A percentile compares a stretch with the other conserved stretches of the same genome.
Evolutionary conservation across 2,888 invertebrate species (phyloP).

Genomic region (Ceratothoa steindachneri): DNA sequence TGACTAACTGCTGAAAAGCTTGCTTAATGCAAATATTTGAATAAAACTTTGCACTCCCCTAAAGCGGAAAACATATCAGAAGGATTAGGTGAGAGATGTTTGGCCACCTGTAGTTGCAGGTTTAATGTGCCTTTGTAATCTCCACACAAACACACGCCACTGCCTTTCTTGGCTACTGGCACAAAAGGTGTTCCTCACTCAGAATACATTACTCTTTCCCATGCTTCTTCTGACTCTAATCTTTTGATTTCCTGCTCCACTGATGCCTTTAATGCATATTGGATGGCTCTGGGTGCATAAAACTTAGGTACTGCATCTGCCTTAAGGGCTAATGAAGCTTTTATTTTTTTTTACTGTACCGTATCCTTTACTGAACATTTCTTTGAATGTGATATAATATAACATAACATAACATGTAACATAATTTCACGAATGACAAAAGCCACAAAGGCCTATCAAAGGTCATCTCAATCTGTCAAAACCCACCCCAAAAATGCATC

Average conservation of each 20-base stretch:
- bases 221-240: conserved; percentile 30
- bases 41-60: conserved; percentile 48
- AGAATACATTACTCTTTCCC: conserved; percentile 39
- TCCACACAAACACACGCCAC: conserved; percentile 47
- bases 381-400: too few relatives aligned
- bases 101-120: conserved; percentile 49
- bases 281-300: background rate
- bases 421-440: too few relatives aligned
- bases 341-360: too few relatives aligned
- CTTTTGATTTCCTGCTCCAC: conserved; percentile 27
- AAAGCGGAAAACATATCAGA: conserved; percentile 48
- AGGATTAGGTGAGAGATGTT: conserved; percentile 49
- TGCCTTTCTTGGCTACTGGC: conserved; percentile 45
- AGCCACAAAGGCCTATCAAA: too few relatives aligned
- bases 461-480: too few relatives aligned
- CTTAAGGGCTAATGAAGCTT: background rate
- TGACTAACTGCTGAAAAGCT: conserved; percentile 48
- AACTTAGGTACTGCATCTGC: background rate
- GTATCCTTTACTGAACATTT: too few relatives aligned
- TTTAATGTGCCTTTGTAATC: conserved; percentile 49
- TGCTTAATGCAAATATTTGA: conserved; percentile 48
- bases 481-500: too few relatives aligned
- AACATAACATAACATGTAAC: too few relatives aligned
- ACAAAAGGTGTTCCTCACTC: conserved; percentile 48
- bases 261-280: background rate